phyloP scores from a whole-genome alignment of 2,797 vertebrate genomes.

The Siniperca undulata region DNA sequence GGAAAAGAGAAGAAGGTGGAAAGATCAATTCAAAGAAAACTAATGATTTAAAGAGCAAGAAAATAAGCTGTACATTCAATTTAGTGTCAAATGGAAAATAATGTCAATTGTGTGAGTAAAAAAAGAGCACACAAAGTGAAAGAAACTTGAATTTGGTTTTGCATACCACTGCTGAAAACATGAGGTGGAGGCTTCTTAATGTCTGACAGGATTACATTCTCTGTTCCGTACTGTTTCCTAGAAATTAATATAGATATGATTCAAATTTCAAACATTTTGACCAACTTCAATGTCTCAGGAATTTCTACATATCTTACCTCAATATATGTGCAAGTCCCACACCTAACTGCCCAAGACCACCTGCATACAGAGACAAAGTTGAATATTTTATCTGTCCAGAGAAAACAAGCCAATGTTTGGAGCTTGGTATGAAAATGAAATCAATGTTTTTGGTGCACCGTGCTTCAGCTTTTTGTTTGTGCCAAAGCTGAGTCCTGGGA shows the following conservation, averaged over 20 bases:
- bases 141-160: conserved; percentile 13
- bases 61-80: neutral
- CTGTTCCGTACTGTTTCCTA: conserved; percentile 84
- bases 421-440: conserved; percentile 28
- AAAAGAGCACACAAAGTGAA: neutral
- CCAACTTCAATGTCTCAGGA: neutral
- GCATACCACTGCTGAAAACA: conserved; percentile 81
- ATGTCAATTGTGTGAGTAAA: neutral
- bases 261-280: conserved; percentile 16
- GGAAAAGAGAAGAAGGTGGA: conserved; percentile 1
- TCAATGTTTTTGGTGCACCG: conserved; percentile 41
- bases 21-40: neutral
- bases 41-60: neutral
- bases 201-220: conserved; percentile 87
- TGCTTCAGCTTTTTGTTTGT: conserved; percentile 64
- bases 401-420: conserved; percentile 1
- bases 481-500: conserved; percentile 69
- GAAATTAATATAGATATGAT: conserved; percentile 23
- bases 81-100: neutral
- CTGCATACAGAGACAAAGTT: conserved; percentile 66
- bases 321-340: conserved; percentile 85
- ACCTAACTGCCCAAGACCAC: conserved; percentile 87
- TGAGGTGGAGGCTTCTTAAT: conserved; percentile 85
- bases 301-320: conserved; percentile 77
- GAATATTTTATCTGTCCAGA: neutral